Conservation (phyloP, 2,888 invertebrate genomes). For the Antitype chi region DNA sequence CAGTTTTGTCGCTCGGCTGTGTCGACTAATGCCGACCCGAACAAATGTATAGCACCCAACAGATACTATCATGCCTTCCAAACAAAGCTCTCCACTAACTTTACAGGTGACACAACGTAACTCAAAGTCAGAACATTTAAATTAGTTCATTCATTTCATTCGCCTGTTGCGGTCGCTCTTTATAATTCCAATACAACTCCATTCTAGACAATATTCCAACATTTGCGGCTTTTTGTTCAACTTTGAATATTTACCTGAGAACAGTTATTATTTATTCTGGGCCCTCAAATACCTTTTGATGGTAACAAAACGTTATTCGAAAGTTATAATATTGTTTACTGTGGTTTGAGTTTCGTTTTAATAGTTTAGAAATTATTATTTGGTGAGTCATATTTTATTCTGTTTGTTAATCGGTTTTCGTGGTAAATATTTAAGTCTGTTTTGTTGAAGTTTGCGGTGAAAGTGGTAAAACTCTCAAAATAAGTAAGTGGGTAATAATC, state of each 20-base stretch:
- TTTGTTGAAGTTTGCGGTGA: neutral
- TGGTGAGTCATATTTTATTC: slow-evolving; percentile 19
- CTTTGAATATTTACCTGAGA: slow-evolving; percentile 52
- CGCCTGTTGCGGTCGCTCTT: slow-evolving; percentile 30
- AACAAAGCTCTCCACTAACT: slow-evolving; percentile 13
- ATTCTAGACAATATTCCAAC: slow-evolving; percentile 32
- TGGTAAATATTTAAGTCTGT: slow-evolving; percentile 10
- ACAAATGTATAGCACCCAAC: neutral
- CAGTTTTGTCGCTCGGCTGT: no score
- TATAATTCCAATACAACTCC: slow-evolving; percentile 43
- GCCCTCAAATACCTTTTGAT: slow-evolving; percentile 58
- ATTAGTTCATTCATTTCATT: slow-evolving; percentile 47
- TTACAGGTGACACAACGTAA: slow-evolving; percentile 31
- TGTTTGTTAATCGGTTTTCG: slow-evolving; percentile 30
- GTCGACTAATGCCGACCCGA: neutral
- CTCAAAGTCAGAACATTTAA: slow-evolving; percentile 42
- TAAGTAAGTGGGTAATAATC: neutral
- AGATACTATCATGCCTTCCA: slow-evolving; percentile 1
- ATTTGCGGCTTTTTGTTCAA: slow-evolving; percentile 59
- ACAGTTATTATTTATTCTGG: slow-evolving; percentile 53
- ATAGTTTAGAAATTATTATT: slow-evolving; percentile 50
- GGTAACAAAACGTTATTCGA: slow-evolving; percentile 44
- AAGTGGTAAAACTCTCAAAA: neutral
- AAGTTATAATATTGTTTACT: slow-evolving; percentile 59
- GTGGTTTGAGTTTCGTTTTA: slow-evolving; percentile 44